A percentile compares a stretch with the other conserved stretches of the same genome.
phyloP scores from a whole-genome alignment of 2,797 vertebrate genomes.

The Megaceryle alcyon region DNA sequence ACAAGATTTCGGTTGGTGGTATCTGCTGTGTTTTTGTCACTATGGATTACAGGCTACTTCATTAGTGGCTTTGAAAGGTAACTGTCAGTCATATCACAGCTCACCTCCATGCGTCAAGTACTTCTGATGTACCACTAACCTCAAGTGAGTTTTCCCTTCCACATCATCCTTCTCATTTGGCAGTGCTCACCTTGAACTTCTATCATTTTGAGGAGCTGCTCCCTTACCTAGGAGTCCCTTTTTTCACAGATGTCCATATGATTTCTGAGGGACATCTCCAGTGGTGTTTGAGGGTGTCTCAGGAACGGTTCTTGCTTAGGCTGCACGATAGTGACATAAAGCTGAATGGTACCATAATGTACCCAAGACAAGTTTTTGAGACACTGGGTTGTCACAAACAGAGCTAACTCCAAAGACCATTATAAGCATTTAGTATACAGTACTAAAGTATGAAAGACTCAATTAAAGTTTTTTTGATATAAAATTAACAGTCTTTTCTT shows the following conservation, averaged over 20 bases:
- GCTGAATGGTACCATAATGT: not conserved
- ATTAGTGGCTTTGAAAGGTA: not conserved
- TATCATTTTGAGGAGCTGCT: not conserved
- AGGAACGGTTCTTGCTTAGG: not conserved
- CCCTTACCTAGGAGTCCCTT: not conserved
- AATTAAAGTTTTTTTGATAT: slow-evolving; percentile 61
- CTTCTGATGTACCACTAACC: not conserved
- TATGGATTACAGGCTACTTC: not conserved
- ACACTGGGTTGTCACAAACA: not conserved
- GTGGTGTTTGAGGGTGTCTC: not conserved
- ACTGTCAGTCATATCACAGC: rapidly evolving
- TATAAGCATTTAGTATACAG: slow-evolving; percentile 45
- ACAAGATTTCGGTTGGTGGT: not conserved
- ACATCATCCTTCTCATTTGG: not conserved
- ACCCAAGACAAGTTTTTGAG: not conserved
- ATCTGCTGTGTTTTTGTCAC: not conserved
- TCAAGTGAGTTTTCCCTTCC: not conserved
- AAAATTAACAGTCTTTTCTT: slow-evolving; percentile 66
- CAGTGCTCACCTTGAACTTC: not conserved
- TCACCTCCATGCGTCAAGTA: not conserved
- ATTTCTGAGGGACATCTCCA: not conserved
- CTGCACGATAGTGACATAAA: not conserved
- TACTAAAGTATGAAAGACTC: slow-evolving; percentile 58
- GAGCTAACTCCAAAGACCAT: slow-evolving; percentile 28
- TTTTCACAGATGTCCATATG: rapidly evolving